Evolutionary conservation across 2,113 vertebrate genomes (phyloP).

Genomic region (Nycticryphes semicollaris): DNA sequence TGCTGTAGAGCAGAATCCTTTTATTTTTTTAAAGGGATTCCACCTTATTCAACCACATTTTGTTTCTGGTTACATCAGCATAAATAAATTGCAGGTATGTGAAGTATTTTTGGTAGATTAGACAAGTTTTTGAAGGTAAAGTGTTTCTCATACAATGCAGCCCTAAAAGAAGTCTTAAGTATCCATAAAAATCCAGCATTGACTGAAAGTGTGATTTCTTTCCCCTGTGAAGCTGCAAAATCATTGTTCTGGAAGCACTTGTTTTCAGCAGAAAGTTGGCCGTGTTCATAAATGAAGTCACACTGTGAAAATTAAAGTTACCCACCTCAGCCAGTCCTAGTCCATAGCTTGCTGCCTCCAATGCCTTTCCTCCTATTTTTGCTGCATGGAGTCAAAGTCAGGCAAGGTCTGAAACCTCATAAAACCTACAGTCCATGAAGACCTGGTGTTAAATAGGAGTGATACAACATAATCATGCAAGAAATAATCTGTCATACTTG

Average conservation of each 20-base stretch:
- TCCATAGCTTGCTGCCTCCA: not conserved
- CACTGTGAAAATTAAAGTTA: not conserved
- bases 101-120: not conserved
- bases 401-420: not conserved
- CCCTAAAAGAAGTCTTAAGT: not conserved
- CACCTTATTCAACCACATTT: not conserved
- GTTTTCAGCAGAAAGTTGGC: conserved; percentile 45
- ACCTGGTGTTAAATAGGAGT: not conserved
- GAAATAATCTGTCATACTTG: not conserved
- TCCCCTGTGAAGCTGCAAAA: not conserved
- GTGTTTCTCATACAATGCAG: not conserved
- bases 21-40: not conserved
- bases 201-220: not conserved
- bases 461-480: not conserved
- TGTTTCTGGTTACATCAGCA: not conserved
- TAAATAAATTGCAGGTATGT: not conserved
- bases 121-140: not conserved
- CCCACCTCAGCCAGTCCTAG: not conserved
- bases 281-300: not conserved
- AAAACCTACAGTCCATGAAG: not conserved
- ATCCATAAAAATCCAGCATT: not conserved
- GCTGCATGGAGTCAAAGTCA: not conserved
- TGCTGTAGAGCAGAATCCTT: not conserved
- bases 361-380: not conserved
- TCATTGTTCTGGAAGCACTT: conserved; percentile 3